These are phyloP conservation scores for Novumbra hubbsi DNA, from an alignment of 2,797 vertebrate genomes.

Conservation along the genomic window DNA sequence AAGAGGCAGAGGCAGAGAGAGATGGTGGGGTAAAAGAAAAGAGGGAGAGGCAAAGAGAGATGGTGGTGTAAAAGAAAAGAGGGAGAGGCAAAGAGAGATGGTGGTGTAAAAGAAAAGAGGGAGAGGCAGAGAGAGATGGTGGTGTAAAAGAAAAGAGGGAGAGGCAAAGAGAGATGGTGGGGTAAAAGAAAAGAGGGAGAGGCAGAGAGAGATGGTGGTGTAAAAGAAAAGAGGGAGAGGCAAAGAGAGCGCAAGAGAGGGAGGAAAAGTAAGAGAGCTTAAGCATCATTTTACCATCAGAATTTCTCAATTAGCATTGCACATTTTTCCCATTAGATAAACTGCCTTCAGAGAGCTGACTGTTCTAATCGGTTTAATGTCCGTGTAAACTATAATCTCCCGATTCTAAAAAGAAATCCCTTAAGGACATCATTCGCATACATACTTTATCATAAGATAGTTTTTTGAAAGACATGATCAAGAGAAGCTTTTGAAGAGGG, in stretches of 20 bases:
- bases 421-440: slow-evolving; percentile 75
- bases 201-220: slow-evolving; percentile 28
- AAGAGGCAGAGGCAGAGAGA: slow-evolving; percentile 22
- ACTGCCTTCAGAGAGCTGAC: slow-evolving; percentile 78
- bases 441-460: slow-evolving; percentile 63
- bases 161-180: slow-evolving; percentile 22
- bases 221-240: slow-evolving; percentile 14
- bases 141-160: slow-evolving; percentile 29
- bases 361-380: slow-evolving; percentile 80
- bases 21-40: too few relatives aligned
- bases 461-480: slow-evolving; percentile 71
- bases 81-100: slow-evolving; percentile 40
- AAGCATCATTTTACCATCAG: slow-evolving; percentile 75
- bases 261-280: slow-evolving; percentile 54
- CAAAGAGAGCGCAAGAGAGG: slow-evolving; percentile 21
- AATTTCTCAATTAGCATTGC: slow-evolving; percentile 80
- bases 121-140: slow-evolving; percentile 24
- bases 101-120: slow-evolving; percentile 27
- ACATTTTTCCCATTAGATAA: slow-evolving; percentile 81
- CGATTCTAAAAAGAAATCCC: slow-evolving; percentile 78
- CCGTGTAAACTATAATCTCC: slow-evolving; percentile 80
- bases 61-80: too few relatives aligned
- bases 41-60: too few relatives aligned
- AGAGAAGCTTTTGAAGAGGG: slow-evolving; percentile 68
- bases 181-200: slow-evolving; percentile 22